Base-by-base conservation (phyloP, 2,888 invertebrate genomes). In the Podabrus alpinus region DNA sequence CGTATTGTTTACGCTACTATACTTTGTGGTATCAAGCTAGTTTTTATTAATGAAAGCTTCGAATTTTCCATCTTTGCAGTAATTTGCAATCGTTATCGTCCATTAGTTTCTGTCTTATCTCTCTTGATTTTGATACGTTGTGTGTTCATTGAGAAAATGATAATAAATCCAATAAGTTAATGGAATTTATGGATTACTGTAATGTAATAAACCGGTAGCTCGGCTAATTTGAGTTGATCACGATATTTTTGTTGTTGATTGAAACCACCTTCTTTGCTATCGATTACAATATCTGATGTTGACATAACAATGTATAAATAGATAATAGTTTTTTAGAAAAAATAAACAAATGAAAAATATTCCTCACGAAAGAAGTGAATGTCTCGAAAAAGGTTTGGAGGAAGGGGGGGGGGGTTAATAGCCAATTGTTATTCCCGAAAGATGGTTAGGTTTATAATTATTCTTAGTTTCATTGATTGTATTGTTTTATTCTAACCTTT, bases 91-190 rank as follows among this genome's bases (percentile, higher is more conserved):
- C 69, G 69, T 21, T 69, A 61, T 69, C 70, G 64, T 70, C 29
- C 62, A 29, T 64, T 70, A 62, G 64, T 25, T 45, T 66, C 60
- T 66, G 59, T 59, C 64, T 60, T 69, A 25, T 66, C 59, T 66
- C 59, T 66, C 25, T 15, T n/a, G 29, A 45, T 45, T 45, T n/a
- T 5, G 29, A 45, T 45, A n/a, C 29, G 13, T 45, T 45, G 13
- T 45, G n/a, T 45, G 19, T 73, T 75, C 75, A 75, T 75, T 75
- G 69, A 72, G 19, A 72, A 75, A 68, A 60, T 72, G 72, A 68
- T 72, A 75, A 72, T 66, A 69, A 72, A 66, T 72, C 66, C 71
- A 75, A 75, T 75, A 75, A 75, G 75, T 72, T 75, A 75, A 75
- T 75, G 75, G 75, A 75, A 75, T 19, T 59, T 15, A 69, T 72